Evolutionary conservation across 2,888 invertebrate species (phyloP).

Genomic region (Spicauda simplicius): DNA sequence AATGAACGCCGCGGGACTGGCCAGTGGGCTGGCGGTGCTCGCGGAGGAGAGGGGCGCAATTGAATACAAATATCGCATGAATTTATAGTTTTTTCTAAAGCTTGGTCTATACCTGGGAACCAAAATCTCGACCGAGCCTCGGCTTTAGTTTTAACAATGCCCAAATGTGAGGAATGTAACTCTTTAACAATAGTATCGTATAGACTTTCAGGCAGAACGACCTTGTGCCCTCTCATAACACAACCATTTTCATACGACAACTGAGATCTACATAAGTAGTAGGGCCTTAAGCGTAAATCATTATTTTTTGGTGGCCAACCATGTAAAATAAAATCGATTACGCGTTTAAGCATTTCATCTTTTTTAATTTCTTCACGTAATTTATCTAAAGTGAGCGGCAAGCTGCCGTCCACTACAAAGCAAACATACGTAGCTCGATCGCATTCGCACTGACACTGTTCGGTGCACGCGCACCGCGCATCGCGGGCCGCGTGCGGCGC

Average conservation of each 20-base stretch:
- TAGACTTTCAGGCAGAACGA: conserved; percentile 33
- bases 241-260: conserved; percentile 39
- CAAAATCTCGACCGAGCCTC: conserved; percentile 44
- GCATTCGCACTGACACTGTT: too few species aligned
- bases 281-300: conserved; percentile 39
- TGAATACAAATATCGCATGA: conserved; percentile 35
- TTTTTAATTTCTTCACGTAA: conserved; percentile 3
- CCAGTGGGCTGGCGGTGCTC: conserved; percentile 39
- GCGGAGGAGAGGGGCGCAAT: conserved; percentile 38
- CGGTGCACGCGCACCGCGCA: conserved; percentile 11
- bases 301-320: conserved; percentile 30
- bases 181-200: conserved; percentile 33
- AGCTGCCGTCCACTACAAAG: conserved; percentile 1
- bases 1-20: conserved; percentile 34
- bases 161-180: conserved; percentile 39
- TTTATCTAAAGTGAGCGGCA: conserved; percentile 1
- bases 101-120: conserved; percentile 39
- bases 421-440: conserved; percentile 7
- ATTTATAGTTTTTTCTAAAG: conserved; percentile 28
- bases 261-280: conserved; percentile 38
- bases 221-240: conserved; percentile 37
- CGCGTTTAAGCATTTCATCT: neutral
- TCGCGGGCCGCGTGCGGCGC: neutral
- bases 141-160: conserved; percentile 41
- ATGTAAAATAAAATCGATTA: neutral